phyloP scores from a whole-genome alignment of 2,113 vertebrate genomes.

The Setophaga petechia region DNA sequence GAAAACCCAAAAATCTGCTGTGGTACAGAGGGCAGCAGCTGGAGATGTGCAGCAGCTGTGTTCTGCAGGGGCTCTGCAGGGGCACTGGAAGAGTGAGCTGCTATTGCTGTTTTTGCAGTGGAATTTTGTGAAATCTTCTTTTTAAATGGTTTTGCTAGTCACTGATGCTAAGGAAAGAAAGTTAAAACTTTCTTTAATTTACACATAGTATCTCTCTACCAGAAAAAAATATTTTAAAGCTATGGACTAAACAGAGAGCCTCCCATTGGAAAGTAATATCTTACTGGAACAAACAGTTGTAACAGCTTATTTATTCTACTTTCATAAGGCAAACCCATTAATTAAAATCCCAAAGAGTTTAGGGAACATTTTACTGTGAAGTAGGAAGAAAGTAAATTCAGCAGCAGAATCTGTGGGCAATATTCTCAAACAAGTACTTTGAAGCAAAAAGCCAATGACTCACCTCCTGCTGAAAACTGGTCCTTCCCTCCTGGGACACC shows the following conservation, averaged over 20 bases:
- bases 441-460: background rate
- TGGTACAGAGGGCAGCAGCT: background rate
- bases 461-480: background rate
- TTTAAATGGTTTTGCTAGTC: background rate
- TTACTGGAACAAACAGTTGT: background rate
- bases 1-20: background rate
- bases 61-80: background rate
- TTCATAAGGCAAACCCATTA: background rate
- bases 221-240: slow-evolving; percentile 10
- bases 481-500: background rate
- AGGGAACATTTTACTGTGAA: background rate
- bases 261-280: background rate
- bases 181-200: background rate
- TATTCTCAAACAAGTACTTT: background rate
- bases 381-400: background rate
- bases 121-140: background rate
- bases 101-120: background rate
- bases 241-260: background rate
- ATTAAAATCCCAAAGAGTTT: background rate
- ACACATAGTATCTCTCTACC: background rate
- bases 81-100: background rate
- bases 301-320: background rate
- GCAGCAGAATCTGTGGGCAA: background rate
- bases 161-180: background rate
- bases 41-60: background rate